Conservation (phyloP, 2,113 vertebrate species). For the Bufo bufo region DNA sequence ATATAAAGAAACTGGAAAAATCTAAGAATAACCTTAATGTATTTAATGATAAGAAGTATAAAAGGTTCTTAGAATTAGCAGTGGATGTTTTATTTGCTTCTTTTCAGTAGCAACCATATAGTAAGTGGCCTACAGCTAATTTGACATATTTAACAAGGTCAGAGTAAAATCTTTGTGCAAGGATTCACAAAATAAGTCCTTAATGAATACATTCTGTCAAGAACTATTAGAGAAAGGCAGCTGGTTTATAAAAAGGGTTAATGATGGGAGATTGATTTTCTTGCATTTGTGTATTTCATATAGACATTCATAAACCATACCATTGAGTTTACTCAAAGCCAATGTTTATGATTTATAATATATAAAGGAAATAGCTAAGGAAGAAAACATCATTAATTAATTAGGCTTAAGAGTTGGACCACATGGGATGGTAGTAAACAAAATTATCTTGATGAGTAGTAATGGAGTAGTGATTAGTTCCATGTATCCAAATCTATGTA, state of each 20-base stretch:
- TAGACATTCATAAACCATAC: background rate
- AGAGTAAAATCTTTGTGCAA: background rate
- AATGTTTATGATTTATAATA: too few species aligned
- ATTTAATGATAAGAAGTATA: too few species aligned
- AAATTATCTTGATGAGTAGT: background rate
- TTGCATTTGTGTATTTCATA: background rate
- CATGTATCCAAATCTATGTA: background rate
- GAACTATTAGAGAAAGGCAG: background rate
- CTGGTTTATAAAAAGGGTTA: background rate
- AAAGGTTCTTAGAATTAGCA: too few species aligned
- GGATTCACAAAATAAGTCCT: background rate
- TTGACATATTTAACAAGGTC: background rate
- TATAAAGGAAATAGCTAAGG: too few species aligned
- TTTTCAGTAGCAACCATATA: background rate
- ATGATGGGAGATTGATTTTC: too few species aligned
- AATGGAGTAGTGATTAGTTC: background rate
- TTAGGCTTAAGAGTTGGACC: background rate
- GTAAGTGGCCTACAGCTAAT: background rate
- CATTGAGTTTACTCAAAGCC: background rate
- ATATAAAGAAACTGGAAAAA: too few species aligned
- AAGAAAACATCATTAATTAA: background rate
- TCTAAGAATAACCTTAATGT: too few species aligned
- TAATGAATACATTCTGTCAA: background rate
- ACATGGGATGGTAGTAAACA: background rate
- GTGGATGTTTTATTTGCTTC: too few species aligned